These are phyloP conservation scores for Nomada fucata DNA, from an alignment of 2,888 invertebrate species.

Conservation along the genomic window DNA sequence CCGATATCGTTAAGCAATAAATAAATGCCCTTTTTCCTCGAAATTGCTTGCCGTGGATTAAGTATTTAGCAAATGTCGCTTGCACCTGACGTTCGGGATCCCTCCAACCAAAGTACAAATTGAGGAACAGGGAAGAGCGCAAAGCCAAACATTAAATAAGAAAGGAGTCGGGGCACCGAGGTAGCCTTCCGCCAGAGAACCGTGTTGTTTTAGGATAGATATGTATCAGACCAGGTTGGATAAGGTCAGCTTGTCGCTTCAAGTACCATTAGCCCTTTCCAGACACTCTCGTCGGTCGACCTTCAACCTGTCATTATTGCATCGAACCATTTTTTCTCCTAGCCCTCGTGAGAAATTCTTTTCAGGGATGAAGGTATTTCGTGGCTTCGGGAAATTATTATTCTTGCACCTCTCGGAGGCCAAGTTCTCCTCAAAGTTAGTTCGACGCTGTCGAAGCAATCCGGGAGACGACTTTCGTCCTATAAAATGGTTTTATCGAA, in stretches of 20 bases:
- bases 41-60: neutral
- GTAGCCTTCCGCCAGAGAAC: conserved; percentile 66
- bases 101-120: conserved; percentile 36
- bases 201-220: conserved; percentile 84
- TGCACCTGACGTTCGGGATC: conserved; percentile 13
- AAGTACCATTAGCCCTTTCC: conserved; percentile 82
- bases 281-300: conserved; percentile 73
- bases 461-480: no score
- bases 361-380: neutral
- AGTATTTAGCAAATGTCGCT: neutral
- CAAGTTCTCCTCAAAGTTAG: neutral
- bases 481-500: neutral
- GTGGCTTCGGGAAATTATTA: conserved; percentile 1
- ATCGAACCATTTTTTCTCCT: conserved; percentile 59
- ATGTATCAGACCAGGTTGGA: conserved; percentile 80
- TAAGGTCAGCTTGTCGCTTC: conserved; percentile 82
- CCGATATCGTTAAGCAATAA: neutral
- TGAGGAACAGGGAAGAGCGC: conserved; percentile 61
- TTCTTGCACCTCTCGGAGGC: neutral
- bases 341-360: conserved; percentile 48
- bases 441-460: neutral
- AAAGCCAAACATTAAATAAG: conserved; percentile 76
- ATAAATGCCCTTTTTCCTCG: neutral
- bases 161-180: conserved; percentile 41
- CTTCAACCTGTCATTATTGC: conserved; percentile 81